Base-by-base conservation (phyloP, 2,113 vertebrate genomes). In the Pseudonaja textilis region DNA sequence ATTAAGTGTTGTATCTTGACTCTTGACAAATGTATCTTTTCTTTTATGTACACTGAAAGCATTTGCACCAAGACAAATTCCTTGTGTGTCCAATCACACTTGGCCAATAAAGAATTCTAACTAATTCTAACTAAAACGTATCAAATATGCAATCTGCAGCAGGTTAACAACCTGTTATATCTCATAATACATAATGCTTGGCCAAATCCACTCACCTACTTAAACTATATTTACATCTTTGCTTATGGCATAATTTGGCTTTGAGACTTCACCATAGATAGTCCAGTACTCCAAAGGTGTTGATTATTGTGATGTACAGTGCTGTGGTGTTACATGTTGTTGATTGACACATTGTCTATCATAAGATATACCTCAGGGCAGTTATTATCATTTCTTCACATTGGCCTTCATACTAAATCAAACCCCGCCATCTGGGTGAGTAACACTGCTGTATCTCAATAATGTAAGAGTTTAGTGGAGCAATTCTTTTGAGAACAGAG, bases 401-500 rank as follows among this genome's bases (percentile, higher is more conserved):
- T 61, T 56, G 47, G 23, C n/a, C 9, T 87, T 56, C 11, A 61
- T 47, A 47, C 39, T 14, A 8, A 90, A 87, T 86, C 16, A 94
- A 85, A 93, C 93, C 12, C 34, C 93, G 93, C 50, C 29, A 8
- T 47, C 56, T 23, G 45, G 29, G 22, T 69, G 69, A 88, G 55
- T 94, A 90, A 93, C 14, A 54, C 59, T 86, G 4, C 18, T 59
- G 22, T 94, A 89, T 0, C 56, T 81, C 29, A 88, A 22, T 42
- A 14, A 57, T 45, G 14, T 93, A 81, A 87, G 18, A 81, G 39
- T 52, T 91, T 59, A 93, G 55, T 0, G 0, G 85, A 57, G 47
- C 42, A 74, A 85, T 14, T 92, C 64, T 93, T 92, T 92, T 95
- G 88, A 52, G 88, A 20, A 92, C 12, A 91, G 52, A 90, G 57